Base-by-base conservation (phyloP, 2,888 invertebrate genomes). In the Craniophora ligustri region DNA sequence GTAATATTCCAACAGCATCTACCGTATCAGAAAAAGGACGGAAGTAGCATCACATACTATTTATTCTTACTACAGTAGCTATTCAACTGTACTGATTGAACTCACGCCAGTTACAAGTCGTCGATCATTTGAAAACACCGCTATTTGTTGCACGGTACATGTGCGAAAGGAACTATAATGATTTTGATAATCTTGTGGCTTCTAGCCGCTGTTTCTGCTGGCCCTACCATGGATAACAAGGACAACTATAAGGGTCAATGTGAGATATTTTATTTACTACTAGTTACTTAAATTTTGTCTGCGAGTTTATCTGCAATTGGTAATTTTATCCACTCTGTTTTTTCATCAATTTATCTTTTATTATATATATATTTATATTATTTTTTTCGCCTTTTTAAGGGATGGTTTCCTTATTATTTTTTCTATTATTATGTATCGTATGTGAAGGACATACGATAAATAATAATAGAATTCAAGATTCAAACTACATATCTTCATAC, bases 191-290 rank as follows among this genome's bases (percentile, higher is more conserved):
- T 67, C 1, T 18, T 58, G 18, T 58, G 53, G 15, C 23, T 67
- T 0, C 6, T 54, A 0, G 30, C 64, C 7, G 15, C 19, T 0
- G 66, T 8, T 0, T 15, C 39, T 2, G 68, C 59, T 15, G 13
- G 44, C 2, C 28, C 66, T 0, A 14, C 19, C 0, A 2, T 15
- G 0, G 66, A 56, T 10, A 38, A 18, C 10, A 67, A 67, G 1
- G 84, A 84, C 0, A 30, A 53, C 0, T 78, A 72, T 10, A 85
- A 84, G 21, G 79, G 80, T 30, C 85, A 86, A 48, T 81, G 85
- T 86, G 72, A 84, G 85, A 63, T 57, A 18, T 28, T 32, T 21
- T 23, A 15, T 30, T 19, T n/a, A 23, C 8, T 3, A 10, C 2
- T n/a, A n/a, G n/a, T n/a, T n/a, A n/a, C n/a, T n/a, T n/a, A n/a